Base-by-base conservation (phyloP, 1,140 invertebrate species). In the Megalopta genalis region DNA sequence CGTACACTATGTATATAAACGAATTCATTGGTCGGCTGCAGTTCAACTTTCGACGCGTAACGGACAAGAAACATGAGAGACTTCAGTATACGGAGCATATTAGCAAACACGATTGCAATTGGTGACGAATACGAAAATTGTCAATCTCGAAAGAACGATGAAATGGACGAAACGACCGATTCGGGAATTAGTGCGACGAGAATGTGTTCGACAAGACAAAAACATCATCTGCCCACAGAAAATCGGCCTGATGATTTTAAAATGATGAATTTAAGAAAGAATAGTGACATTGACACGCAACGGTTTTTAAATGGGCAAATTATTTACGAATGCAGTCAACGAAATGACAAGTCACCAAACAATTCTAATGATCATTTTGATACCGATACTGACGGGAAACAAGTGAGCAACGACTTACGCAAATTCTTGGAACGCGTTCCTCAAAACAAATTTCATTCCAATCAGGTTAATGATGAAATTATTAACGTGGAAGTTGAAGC, bases 1-100 rank as follows among this genome's bases (percentile, higher is more conserved):
- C 46, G 39, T 71, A 77, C 32, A 32, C 32, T 32, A 32, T 32
- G 32, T 77, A 77, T 77, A 77, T 71, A 71, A 42, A 77, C 67
- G 75, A 71, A 23, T 77, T 77, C 60, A 71, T 71, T 77, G 39
- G 63, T 14, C 59, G 25, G 39, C 42, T 59, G 27, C 75, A 77
- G 75, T 77, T 39, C 18, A 63, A 42, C 57, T 63, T 77, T 54
- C 42, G 75, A 52, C 75, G 63, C 49, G 59, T 62, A 52, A 46
- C 46, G 59, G 57, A 18, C 16, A 10, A 39, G 67, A 16, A 71
- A 63, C n/a, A 60, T 60, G n/a, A 77, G 25, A 14, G 75, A 77
- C n/a, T 92, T 92, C 68, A 92, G 91, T 74, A 92, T 92, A 23
- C 88, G 88, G 37, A 81, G 87, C 37, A 92, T 92, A 18, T 62